Evolutionary conservation across 2,888 invertebrate genomes (phyloP).

Genomic region (Isoperla grammatica): DNA sequence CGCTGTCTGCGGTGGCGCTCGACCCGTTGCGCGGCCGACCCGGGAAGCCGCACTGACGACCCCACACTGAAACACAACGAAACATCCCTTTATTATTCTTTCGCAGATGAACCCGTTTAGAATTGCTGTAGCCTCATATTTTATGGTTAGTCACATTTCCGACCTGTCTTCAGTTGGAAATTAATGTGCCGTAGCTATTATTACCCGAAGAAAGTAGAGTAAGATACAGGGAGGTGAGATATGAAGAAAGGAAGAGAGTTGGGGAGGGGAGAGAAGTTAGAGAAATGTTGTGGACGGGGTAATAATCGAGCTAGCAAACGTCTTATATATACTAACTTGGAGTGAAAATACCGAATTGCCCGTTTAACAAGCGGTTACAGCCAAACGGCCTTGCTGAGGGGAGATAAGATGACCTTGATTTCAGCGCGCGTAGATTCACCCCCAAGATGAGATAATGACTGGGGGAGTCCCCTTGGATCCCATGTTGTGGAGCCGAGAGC

Average conservation of each 20-base stretch:
- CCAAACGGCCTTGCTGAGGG: no score
- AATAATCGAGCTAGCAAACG: background rate
- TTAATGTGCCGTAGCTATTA: slow-evolving; percentile 24
- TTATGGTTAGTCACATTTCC: slow-evolving; percentile 27
- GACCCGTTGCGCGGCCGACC: slow-evolving; percentile 38
- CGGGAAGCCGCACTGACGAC: slow-evolving; percentile 37
- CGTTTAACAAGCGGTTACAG: no score
- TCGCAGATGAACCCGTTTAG: background rate
- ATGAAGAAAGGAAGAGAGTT: slow-evolving; percentile 8
- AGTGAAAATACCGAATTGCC: background rate
- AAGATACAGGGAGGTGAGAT: slow-evolving; percentile 2
- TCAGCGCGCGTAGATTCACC: no score
- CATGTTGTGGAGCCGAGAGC: no score
- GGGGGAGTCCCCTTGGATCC: no score
- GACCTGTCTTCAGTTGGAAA: slow-evolving; percentile 21
- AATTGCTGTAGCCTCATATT: slow-evolving; percentile 21
- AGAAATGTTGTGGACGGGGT: background rate
- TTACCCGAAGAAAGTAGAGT: slow-evolving; percentile 18
- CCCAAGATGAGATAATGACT: no score
- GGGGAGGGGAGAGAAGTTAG: background rate
- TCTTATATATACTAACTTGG: background rate
- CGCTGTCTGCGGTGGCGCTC: slow-evolving; percentile 31
- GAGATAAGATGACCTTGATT: no score
- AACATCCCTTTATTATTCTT: slow-evolving; percentile 4
- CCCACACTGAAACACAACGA: slow-evolving; percentile 14